Percentiles rank a stretch among this genome's conserved stretches.
Conservation (phyloP, 2,113 vertebrate genomes). For the Butorides virescens region DNA sequence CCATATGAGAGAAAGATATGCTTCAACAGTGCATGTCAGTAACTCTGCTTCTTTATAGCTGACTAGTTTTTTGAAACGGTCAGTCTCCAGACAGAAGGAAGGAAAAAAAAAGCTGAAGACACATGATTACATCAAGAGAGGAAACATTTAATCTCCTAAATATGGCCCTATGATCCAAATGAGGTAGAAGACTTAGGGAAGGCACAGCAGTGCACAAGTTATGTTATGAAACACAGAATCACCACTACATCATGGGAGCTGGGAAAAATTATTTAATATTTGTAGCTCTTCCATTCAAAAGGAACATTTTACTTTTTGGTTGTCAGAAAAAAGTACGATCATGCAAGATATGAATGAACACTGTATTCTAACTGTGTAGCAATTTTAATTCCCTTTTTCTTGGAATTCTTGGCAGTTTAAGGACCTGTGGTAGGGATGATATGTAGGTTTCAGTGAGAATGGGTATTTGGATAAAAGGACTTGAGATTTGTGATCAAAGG, state of each 20-base stretch:
- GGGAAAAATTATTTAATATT: neutral
- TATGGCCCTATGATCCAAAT: neutral
- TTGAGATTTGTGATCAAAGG: neutral
- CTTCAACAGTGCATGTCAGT: neutral
- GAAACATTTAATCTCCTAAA: constrained; percentile 22
- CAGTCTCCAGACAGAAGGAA: neutral
- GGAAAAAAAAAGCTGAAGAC: neutral
- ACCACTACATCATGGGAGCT: neutral
- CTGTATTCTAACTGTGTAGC: neutral
- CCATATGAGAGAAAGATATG: neutral
- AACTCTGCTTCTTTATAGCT: constrained; percentile 2
- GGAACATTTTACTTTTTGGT: neutral
- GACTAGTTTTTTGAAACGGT: neutral
- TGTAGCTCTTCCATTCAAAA: neutral
- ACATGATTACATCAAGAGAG: neutral
- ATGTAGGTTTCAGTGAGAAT: neutral
- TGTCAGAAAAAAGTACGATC: neutral
- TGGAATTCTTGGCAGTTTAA: neutral
- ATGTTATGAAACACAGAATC: neutral
- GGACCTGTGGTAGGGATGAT: neutral
- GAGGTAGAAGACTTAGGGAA: neutral
- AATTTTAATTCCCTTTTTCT: neutral
- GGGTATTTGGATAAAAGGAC: neutral
- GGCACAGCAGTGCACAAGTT: neutral
- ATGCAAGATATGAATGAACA: neutral